A percentile compares a stretch with the other conserved stretches of the same genome.
Evolutionary conservation across 1,140 invertebrate species (phyloP).

Genomic region (Neuroterus valhalla): DNA sequence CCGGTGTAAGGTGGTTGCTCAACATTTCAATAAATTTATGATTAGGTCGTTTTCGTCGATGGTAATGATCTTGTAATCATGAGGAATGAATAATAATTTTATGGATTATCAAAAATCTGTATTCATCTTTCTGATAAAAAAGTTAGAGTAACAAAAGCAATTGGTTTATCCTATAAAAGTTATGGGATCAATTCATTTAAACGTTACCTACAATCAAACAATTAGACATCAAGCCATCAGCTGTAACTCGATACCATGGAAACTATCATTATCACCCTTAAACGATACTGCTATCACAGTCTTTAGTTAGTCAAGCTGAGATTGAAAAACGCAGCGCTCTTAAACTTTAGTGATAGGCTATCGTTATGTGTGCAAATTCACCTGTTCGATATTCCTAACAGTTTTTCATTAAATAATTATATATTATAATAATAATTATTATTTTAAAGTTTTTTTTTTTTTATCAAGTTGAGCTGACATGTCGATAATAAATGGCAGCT

Average conservation of each 20-base stretch:
- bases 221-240: constrained; percentile 4
- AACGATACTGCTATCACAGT: not conserved
- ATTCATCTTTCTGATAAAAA: too few species aligned
- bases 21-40: too few species aligned
- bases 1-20: not conserved
- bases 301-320: constrained; percentile 6
- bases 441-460: too few species aligned
- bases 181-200: not conserved
- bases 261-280: constrained; percentile 15
- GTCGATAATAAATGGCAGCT: not conserved
- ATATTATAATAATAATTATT: too few species aligned
- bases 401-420: too few species aligned
- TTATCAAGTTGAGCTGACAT: not conserved
- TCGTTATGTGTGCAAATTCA: not conserved
- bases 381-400: too few species aligned
- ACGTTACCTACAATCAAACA: constrained; percentile 17
- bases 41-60: too few species aligned
- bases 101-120: too few species aligned
- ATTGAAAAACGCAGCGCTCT: constrained; percentile 19
- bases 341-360: not conserved
- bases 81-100: too few species aligned
- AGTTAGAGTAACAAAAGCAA: not conserved
- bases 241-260: not conserved
- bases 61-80: too few species aligned
- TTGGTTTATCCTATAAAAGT: not conserved